phyloP scores from a whole-genome alignment of 2,797 vertebrate genomes.

The Eospalax fontanierii region DNA sequence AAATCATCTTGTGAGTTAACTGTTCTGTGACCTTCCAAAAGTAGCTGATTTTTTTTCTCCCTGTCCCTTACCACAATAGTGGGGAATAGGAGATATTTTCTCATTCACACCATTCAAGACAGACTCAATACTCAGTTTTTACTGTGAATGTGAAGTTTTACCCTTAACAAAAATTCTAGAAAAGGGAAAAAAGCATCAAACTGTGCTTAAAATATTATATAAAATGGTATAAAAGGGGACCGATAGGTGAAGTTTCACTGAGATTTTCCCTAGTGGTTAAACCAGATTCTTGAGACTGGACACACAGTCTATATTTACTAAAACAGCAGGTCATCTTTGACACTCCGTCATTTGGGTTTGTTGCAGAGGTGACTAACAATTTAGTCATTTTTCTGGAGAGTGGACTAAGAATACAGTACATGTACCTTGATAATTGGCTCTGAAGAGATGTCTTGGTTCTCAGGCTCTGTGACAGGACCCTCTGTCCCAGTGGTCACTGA shows the following conservation, averaged over 20 bases:
- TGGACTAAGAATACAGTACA: background rate
- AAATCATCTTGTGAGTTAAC: background rate
- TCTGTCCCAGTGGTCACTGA: background rate
- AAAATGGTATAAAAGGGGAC: background rate
- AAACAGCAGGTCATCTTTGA: background rate
- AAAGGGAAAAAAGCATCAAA: background rate
- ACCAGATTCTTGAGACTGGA: background rate
- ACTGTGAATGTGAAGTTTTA: background rate
- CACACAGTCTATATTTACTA: background rate
- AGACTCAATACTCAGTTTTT: background rate
- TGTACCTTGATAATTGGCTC: background rate
- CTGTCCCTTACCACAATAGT: background rate
- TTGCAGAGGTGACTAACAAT: background rate
- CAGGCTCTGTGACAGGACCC: background rate
- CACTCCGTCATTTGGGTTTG: background rate
- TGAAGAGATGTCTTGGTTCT: background rate
- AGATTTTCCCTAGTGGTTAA: background rate
- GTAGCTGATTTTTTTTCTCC: slow-evolving; percentile 27
- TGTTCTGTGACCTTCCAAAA: slow-evolving; percentile 21
- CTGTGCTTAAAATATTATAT: background rate
- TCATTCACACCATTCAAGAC: background rate
- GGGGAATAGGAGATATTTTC: background rate
- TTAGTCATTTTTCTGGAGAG: background rate
- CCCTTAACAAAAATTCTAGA: background rate
- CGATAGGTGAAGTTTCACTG: background rate